phyloP scores from a whole-genome alignment of 2,888 invertebrate genomes.

The Acleris emargana region DNA sequence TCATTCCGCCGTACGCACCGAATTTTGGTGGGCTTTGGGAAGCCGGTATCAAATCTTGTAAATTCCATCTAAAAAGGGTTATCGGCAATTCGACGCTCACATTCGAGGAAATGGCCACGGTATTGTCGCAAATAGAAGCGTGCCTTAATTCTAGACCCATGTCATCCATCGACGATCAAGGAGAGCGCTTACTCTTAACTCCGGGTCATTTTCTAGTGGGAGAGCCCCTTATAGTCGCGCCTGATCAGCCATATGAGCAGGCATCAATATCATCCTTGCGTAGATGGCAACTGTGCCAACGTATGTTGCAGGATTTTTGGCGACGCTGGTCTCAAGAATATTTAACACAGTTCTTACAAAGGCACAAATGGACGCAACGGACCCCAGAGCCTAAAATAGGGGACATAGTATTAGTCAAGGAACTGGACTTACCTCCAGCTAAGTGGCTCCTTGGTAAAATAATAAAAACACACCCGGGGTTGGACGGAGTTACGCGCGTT shows the following conservation, averaged over 20 bases:
- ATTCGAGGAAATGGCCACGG: slow-evolving; percentile 18
- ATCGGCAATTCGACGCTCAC: slow-evolving; percentile 19
- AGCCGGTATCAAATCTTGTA: slow-evolving; percentile 2
- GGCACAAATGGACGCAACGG: slow-evolving; percentile 7
- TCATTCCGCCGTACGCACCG: slow-evolving; percentile 4
- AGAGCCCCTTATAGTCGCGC: slow-evolving; percentile 5
- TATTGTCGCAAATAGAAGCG: slow-evolving; percentile 27
- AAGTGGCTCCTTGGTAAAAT: slow-evolving; percentile 40
- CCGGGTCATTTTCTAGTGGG: slow-evolving; percentile 24
- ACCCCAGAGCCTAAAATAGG: slow-evolving; percentile 9
- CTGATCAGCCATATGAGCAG: slow-evolving; percentile 5
- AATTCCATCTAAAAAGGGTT: slow-evolving; percentile 14
- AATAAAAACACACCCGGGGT: slow-evolving; percentile 39
- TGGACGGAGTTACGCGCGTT: slow-evolving; percentile 41
- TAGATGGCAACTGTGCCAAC: slow-evolving; percentile 16
- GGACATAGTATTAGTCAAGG: not conserved
- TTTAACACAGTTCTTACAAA: not conserved
- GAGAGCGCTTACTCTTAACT: slow-evolving; percentile 10
- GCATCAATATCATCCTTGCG: not conserved
- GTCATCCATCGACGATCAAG: slow-evolving; percentile 2
- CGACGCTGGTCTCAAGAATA: slow-evolving; percentile 22
- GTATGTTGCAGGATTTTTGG: slow-evolving; percentile 25
- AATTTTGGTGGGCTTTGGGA: slow-evolving; percentile 14
- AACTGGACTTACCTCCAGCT: slow-evolving; percentile 3
- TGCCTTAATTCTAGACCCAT: slow-evolving; percentile 34